These are phyloP conservation scores for Pelusios castaneus DNA, from an alignment of 2,113 vertebrate species.

Conservation along the genomic window DNA sequence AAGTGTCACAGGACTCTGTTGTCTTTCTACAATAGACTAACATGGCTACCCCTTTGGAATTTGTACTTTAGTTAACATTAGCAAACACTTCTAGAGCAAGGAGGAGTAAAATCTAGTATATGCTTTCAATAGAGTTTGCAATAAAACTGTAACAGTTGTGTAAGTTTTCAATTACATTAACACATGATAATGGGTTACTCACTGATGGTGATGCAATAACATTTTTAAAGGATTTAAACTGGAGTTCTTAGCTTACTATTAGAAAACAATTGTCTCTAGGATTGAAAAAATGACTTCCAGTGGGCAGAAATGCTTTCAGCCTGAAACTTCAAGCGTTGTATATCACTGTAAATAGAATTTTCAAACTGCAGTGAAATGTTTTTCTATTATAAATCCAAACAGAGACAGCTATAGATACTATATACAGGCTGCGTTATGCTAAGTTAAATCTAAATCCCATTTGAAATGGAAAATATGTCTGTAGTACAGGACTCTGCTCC, in stretches of 20 bases:
- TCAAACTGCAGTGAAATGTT: conserved; percentile 47
- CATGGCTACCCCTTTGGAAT: too few relatives aligned
- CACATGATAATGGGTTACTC: background rate
- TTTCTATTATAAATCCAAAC: conserved; percentile 28
- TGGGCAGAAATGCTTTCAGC: conserved; percentile 63
- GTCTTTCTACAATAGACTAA: too few relatives aligned
- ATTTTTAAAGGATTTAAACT: conserved; percentile 40
- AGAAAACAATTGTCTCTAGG: conserved; percentile 54
- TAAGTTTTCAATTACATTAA: background rate
- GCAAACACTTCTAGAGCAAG: conserved; percentile 5
- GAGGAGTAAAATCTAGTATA: conserved; percentile 34
- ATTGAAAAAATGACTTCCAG: conserved; percentile 65
- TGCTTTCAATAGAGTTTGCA: background rate
- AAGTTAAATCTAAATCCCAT: background rate
- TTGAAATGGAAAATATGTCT: conserved; percentile 27
- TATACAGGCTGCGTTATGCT: background rate
- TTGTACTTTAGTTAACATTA: background rate
- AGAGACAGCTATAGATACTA: conserved; percentile 8
- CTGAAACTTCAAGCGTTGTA: conserved; percentile 46
- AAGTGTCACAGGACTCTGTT: too few relatives aligned
- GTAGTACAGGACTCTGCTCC: background rate
- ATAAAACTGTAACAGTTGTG: background rate
- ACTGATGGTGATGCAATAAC: background rate
- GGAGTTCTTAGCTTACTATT: conserved; percentile 29
- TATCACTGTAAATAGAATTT: conserved; percentile 64